Evolutionary conservation across 2,888 invertebrate species (phyloP).

Genomic region (Campoplex capitator): DNA sequence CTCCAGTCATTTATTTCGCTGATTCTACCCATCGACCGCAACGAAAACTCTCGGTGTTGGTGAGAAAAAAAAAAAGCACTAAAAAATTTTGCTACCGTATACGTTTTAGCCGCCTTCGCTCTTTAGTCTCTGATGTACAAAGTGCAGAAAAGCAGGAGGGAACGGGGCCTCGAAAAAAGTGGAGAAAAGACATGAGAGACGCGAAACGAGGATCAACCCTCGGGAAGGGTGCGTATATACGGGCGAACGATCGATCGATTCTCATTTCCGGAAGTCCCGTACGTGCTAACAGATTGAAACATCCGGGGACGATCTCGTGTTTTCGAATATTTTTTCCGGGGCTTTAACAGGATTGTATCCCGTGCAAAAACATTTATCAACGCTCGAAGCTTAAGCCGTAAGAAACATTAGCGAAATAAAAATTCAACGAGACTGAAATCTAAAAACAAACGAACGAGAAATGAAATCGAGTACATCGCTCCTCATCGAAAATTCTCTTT

Average conservation of each 20-base stretch:
- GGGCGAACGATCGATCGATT: slow-evolving; percentile 39
- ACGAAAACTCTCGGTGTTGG: background rate
- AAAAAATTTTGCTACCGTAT: background rate
- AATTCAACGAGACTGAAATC: background rate
- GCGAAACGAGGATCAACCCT: slow-evolving; percentile 16
- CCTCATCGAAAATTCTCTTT: background rate
- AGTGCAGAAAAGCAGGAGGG: slow-evolving; percentile 5
- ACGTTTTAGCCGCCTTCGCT: background rate
- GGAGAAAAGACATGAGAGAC: background rate
- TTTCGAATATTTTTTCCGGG: slow-evolving; percentile 29
- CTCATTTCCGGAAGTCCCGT: slow-evolving; percentile 48
- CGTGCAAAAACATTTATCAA: background rate
- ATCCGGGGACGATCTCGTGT: slow-evolving; percentile 16
- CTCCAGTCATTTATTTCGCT: slow-evolving; percentile 41
- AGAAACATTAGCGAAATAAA: background rate
- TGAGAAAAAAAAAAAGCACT: background rate
- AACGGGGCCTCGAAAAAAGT: slow-evolving; percentile 9
- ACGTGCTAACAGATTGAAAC: slow-evolving; percentile 33
- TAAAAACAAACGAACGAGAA: background rate
- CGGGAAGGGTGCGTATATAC: background rate
- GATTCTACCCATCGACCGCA: slow-evolving; percentile 39
- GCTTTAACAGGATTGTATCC: background rate
- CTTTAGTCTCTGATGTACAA: background rate
- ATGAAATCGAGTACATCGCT: background rate
- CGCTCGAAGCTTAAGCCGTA: background rate